phyloP scores from a whole-genome alignment of 2,113 vertebrate genomes.

The Hyaena hyaena region DNA sequence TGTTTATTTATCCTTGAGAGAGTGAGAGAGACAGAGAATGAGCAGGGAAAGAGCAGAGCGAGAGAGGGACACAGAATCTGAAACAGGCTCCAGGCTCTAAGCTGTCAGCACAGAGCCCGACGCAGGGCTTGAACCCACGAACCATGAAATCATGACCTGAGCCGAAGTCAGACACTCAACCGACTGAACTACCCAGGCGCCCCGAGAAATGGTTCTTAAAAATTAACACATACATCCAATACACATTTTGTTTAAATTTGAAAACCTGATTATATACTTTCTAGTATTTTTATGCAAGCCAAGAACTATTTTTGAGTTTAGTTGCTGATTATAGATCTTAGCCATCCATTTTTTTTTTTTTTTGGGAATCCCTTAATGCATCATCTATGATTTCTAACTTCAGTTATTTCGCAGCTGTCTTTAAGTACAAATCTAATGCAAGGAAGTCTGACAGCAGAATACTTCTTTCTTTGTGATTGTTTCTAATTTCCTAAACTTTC shows the following conservation, averaged over 20 bases:
- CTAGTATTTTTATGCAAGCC: background rate
- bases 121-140: no score
- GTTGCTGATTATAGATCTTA: background rate
- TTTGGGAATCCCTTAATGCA: background rate
- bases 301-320: constrained; percentile 31
- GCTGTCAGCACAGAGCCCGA: no score
- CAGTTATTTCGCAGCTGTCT: background rate
- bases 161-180: no score
- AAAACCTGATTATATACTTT: background rate
- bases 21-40: no score
- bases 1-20: no score
- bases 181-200: no score
- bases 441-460: constrained; percentile 7
- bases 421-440: background rate
- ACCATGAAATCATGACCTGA: no score
- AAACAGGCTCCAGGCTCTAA: no score
- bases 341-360: background rate
- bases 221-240: background rate
- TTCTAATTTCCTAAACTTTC: background rate
- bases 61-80: no score
- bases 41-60: no score
- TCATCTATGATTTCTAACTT: constrained; percentile 40
- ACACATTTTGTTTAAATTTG: background rate
- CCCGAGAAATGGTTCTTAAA: constrained; percentile 14
- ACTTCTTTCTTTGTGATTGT: background rate